Conservation (phyloP, 30 jellyfish, hydroid and myxozoan species). For the Chrysaora quinquecirrha region DNA sequence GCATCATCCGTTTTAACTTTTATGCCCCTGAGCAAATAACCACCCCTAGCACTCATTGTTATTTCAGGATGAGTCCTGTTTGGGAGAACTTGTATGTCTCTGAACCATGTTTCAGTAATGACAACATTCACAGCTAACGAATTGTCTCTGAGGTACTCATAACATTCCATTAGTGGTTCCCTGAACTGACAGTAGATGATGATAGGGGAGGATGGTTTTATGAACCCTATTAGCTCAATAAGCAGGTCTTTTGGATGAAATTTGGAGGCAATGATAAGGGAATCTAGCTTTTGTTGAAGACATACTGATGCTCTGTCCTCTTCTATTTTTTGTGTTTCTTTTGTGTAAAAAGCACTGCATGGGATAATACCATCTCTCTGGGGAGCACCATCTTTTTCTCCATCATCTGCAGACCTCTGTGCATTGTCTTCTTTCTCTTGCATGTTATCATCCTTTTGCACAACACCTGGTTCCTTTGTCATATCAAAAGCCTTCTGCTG, state of each 20-base stretch:
- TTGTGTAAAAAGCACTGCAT: conserved; percentile 33
- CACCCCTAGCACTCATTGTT: conserved; percentile 88
- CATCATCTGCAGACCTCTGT: neutral
- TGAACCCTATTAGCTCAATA: conserved; percentile 53
- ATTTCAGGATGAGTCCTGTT: conserved; percentile 89
- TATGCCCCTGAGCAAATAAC: conserved; percentile 77
- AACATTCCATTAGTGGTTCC: conserved; percentile 94
- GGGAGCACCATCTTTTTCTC: neutral
- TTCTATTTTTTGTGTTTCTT: conserved; percentile 28
- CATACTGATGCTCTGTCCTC: conserved; percentile 44
- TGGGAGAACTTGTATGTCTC: conserved; percentile 82
- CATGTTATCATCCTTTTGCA: neutral
- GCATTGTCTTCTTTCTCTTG: conserved; percentile 8
- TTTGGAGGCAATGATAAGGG: conserved; percentile 76
- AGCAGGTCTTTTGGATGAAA: conserved; percentile 69
- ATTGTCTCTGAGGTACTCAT: conserved; percentile 59
- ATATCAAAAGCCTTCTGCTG: neutral
- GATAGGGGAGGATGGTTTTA: conserved; percentile 78
- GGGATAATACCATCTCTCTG: neutral
- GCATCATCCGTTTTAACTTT: conserved; percentile 26
- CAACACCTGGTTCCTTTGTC: neutral
- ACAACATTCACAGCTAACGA: conserved; percentile 70
- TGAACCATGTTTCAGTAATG: conserved; percentile 80
- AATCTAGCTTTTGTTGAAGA: conserved; percentile 59
- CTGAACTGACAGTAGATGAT: conserved; percentile 84